These are phyloP conservation scores for Dasypus novemcinctus DNA, from an alignment of 2,113 vertebrate species.

Conservation along the genomic window DNA sequence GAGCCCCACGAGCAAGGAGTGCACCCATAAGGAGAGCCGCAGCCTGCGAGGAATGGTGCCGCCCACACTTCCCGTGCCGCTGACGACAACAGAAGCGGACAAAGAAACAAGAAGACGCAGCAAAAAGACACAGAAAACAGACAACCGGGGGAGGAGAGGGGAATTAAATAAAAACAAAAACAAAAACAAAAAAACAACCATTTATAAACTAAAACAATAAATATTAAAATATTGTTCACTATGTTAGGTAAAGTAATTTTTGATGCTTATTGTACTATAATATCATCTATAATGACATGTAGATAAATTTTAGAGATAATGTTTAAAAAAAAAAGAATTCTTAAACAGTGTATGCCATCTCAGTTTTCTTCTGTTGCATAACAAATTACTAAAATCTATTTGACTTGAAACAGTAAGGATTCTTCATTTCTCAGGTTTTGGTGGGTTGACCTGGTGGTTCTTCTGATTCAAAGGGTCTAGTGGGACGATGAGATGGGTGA, in stretches of 20 bases:
- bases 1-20: no score
- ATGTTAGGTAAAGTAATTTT: background rate
- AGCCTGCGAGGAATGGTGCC: no score
- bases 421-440: background rate
- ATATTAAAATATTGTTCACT: background rate
- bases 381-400: background rate
- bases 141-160: no score
- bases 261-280: background rate
- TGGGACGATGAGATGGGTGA: background rate
- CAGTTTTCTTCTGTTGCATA: background rate
- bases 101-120: no score
- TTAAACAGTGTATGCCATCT: background rate
- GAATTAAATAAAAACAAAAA: no score
- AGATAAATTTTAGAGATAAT: background rate
- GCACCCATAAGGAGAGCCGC: no score
- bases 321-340: background rate
- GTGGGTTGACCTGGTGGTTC: background rate
- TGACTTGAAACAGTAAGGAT: background rate
- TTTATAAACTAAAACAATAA: background rate
- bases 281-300: background rate
- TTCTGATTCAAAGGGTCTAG: background rate
- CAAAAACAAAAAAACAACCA: no score
- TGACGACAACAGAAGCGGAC: no score
- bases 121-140: no score
- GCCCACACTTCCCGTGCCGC: no score